Evolutionary conservation across 2,113 vertebrate genomes (phyloP).

Genomic region (Hippolais icterina): DNA sequence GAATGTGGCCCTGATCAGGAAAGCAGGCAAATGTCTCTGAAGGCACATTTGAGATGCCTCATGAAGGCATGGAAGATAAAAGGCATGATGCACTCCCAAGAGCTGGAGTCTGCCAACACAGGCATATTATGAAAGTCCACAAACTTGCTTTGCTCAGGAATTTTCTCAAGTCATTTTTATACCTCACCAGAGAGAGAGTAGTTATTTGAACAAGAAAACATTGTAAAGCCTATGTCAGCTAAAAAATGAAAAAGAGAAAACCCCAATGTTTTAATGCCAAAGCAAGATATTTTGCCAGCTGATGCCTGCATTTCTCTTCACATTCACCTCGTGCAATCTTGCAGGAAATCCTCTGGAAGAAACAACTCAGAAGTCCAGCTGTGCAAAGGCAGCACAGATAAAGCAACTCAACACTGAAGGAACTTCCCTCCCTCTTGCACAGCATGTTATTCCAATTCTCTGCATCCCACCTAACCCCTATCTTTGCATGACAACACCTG

Average conservation of each 20-base stretch:
- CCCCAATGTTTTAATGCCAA: neutral
- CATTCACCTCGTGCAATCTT: neutral
- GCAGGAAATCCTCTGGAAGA: neutral
- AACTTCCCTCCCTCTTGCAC: neutral
- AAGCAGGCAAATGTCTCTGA: neutral
- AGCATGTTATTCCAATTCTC: neutral
- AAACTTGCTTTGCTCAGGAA: neutral
- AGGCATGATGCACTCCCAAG: neutral
- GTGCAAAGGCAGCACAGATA: neutral
- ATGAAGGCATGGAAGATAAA: neutral
- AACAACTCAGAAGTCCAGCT: neutral
- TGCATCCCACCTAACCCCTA: neutral
- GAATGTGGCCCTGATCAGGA: accelerated
- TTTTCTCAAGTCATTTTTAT: neutral
- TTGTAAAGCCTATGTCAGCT: neutral
- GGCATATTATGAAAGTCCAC: neutral
- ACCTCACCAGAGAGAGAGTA: neutral
- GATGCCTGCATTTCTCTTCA: neutral
- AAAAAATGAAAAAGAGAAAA: neutral
- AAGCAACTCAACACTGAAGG: neutral
- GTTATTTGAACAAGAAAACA: slow-evolving; percentile 26
- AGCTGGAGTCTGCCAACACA: neutral
- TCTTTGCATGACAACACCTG: neutral
- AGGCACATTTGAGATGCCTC: neutral
- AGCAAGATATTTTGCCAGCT: neutral